Evolutionary conservation across 2,888 invertebrate genomes (phyloP).

Genomic region (Lysandra coridon): DNA sequence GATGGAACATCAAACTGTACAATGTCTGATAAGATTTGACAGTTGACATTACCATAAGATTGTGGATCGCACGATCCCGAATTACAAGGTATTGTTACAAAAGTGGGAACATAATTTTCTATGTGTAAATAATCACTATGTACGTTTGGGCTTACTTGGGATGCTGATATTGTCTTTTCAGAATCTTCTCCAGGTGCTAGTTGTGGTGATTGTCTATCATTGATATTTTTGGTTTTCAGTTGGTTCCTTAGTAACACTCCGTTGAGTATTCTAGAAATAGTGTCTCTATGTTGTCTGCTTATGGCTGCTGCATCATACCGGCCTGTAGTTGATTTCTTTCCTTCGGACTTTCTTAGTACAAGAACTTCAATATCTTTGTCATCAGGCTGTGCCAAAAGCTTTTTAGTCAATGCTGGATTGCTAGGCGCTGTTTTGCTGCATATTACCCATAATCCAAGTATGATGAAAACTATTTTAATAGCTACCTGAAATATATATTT

Average conservation of each 20-base stretch:
- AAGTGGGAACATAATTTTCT: slow-evolving; percentile 6
- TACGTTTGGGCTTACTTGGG: background rate
- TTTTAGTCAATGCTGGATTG: background rate
- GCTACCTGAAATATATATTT: slow-evolving; percentile 17
- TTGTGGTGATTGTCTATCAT: background rate
- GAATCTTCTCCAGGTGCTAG: background rate
- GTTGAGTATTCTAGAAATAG: background rate
- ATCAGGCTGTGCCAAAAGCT: background rate
- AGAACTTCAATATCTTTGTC: background rate
- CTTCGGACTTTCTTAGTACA: background rate
- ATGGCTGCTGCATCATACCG: background rate
- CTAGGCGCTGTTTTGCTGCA: background rate
- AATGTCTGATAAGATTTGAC: slow-evolving; percentile 10
- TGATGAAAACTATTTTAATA: slow-evolving; percentile 1
- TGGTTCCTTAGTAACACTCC: background rate
- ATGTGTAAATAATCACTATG: slow-evolving; percentile 27
- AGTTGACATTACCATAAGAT: background rate
- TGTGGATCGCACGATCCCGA: background rate
- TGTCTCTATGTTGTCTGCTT: background rate
- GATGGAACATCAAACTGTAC: background rate
- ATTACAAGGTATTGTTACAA: background rate
- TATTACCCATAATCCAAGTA: background rate
- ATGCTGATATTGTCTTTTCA: background rate
- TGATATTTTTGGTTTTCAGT: background rate
- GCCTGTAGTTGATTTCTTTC: background rate